Evolutionary conservation across 2,797 vertebrate genomes (phyloP), one percentile per base, ranked within the genome.

Genomic region (Chloroceryle amazona): DNA sequence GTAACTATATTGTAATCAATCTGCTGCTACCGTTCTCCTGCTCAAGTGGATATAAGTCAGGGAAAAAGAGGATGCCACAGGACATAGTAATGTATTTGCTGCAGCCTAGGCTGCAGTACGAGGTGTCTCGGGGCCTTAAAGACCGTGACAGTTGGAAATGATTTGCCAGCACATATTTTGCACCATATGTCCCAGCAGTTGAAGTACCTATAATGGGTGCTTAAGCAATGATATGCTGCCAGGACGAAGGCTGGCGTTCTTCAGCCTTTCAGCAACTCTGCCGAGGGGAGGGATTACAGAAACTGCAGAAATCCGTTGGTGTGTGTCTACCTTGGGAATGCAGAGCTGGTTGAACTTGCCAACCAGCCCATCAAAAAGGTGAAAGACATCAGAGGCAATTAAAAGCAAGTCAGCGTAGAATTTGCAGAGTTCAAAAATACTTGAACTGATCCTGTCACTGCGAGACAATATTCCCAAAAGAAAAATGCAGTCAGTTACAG

Each of bases 21-120:
- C 91, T 80, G 41, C 91, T 79, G 80, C 70, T 90, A 16, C 86
- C 87, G 63, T 80, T 95, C 90, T 76, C 57, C 83, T 92, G 74
- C 57, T 89, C 29, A 46, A 72, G 83, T 5, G 49, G 52, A 35
- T 78, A 4, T 80, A 95, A 87, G 57, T 94, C 74, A 76, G 37
- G n/a, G 37, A 33, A 91, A 87, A 94, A 61, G 67, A 91, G 71
- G 52, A 71, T 82, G 83, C 60, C 55, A 84, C 44, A 61, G 74
- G 76, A 93, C 26, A 12, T 37, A 70, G 67, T 9, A 39, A 54
- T 79, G 73, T 51, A 33, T 55, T 88, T 79, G 31, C 23, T 2
- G 2, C 89, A 92, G 81, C 54, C 68, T 29, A 46, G 75, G 80
- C 70, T 46, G 42, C 66, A 1, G 3, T 86, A 76, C 0, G 0